phyloP scores from a whole-genome alignment of 2,888 invertebrate species.

The Stomorhina lunata region DNA sequence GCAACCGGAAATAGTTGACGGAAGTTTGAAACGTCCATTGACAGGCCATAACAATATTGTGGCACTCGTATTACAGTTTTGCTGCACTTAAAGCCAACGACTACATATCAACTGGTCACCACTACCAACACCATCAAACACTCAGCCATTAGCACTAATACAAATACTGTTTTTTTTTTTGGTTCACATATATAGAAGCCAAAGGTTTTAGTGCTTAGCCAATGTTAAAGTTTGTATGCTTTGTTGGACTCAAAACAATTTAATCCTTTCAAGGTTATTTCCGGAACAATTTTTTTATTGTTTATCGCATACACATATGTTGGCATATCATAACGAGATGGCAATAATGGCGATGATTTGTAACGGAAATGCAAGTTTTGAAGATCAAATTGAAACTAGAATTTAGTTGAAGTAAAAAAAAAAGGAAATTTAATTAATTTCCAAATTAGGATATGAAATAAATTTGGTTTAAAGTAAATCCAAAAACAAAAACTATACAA shows the following conservation, averaged over 20 bases:
- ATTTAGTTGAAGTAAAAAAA: background rate
- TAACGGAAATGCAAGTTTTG: conserved; percentile 57
- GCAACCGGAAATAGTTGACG: conserved; percentile 69
- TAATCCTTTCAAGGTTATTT: conserved; percentile 58
- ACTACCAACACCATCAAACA: background rate
- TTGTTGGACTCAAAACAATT: conserved; percentile 5
- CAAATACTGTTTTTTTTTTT: background rate
- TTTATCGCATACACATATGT: background rate
- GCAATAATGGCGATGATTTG: conserved; percentile 38
- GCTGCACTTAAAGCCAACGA: background rate
- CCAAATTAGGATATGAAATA: no score
- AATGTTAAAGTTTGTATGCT: background rate
- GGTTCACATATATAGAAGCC: background rate
- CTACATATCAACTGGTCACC: background rate
- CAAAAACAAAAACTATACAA: background rate
- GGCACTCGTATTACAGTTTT: conserved; percentile 8
- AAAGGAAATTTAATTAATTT: conserved; percentile 33
- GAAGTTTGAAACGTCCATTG: conserved; percentile 67
- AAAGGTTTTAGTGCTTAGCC: background rate
- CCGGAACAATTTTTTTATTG: background rate
- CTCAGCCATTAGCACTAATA: background rate
- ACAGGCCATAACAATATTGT: conserved; percentile 60
- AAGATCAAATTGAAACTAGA: conserved; percentile 39
- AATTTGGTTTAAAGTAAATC: no score
- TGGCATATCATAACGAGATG: background rate